A percentile compares a stretch with the other conserved stretches of the same genome.
Evolutionary conservation across 2,113 vertebrate genomes (phyloP).

Genomic region (Percina caprodes): DNA sequence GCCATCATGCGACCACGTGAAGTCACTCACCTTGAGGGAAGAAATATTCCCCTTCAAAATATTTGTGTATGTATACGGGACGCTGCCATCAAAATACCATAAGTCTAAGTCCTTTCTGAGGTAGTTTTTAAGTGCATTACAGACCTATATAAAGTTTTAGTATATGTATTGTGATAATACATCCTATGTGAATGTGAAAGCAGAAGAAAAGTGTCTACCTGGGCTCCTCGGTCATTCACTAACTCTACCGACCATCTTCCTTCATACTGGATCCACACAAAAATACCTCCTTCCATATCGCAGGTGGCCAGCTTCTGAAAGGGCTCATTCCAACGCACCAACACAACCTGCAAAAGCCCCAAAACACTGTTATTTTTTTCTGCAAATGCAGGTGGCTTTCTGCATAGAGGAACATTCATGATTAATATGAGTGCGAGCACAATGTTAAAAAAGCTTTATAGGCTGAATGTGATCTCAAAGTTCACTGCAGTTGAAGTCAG

Average conservation of each 20-base stretch:
- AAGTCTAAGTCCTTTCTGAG: not conserved
- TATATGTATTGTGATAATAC: not conserved
- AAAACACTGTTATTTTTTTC: constrained; percentile 20
- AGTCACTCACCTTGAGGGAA: constrained; percentile 92
- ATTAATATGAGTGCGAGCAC: constrained; percentile 17
- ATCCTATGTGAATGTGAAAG: not conserved
- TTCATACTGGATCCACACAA: constrained; percentile 99
- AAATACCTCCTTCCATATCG: constrained; percentile 98
- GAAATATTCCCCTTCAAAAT: not conserved
- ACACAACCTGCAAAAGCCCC: constrained; percentile 88
- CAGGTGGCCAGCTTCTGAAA: constrained; percentile 99
- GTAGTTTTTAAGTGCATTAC: not conserved
- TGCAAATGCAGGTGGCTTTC: constrained; percentile 35
- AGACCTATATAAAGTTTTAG: not conserved
- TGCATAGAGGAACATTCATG: constrained; percentile 18
- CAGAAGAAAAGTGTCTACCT: constrained; percentile 81
- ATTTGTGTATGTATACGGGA: not conserved
- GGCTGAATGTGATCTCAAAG: not conserved
- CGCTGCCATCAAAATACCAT: not conserved
- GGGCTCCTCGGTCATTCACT: constrained; percentile 97
- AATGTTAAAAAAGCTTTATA: constrained; percentile 16
- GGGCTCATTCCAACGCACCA: constrained; percentile 98
- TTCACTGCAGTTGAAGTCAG: constrained; percentile 11
- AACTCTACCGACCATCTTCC: constrained; percentile 98
- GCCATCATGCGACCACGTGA: constrained; percentile 99